Evolutionary conservation across 2,797 vertebrate genomes (phyloP), one percentile per base, ranked within the genome.

Genomic region (Selene dorsalis): DNA sequence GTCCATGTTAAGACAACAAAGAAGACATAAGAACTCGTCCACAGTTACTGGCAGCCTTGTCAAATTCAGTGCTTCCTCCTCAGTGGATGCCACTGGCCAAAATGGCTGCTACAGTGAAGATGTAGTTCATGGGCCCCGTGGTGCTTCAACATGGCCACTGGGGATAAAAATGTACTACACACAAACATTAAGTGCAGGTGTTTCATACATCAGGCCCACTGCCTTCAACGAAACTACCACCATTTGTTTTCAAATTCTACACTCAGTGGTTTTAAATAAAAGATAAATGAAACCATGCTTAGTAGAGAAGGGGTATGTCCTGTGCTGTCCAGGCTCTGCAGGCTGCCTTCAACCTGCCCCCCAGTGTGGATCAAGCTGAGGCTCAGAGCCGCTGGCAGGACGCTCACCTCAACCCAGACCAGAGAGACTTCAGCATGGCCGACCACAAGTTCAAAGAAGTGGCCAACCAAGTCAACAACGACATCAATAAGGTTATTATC

Each of bases 401-500:
- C 59, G 97, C 98, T 70, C 97, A 99, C 91, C 95, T 99, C 81
- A 94, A 93, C 91, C 95, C 95, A 55, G 97, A 99, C 94, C 97
- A 97, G 92, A 96, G 96, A 79, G 96, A 99, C 89, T 97, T 97
- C 90, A 97, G 96, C 91, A 94, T 96, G 94, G 96, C 98, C 10
- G 98, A 99, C 90, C 89, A 98, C 91, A 98, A 97, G 92, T 99
- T 97, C 92, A 99, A 99, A 89, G 97, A 99, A 87, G 95, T 96
- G 92, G 97, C 97, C 73, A 99, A 98, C 92, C 96, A 92, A 82
- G 95, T 96, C 81, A 99, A 94, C 96, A 99, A 99, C 52, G 95
- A 97, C 61, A 95, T 99, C 79, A 99, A 99, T 93, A 97, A 97
- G 97, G 98, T 35, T 17, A 28, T 14, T 7, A 4, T 8, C 32